A percentile compares a stretch with the other conserved stretches of the same genome.
phyloP scores from a whole-genome alignment of 2,113 vertebrate species.

The Anoura caudifer region DNA sequence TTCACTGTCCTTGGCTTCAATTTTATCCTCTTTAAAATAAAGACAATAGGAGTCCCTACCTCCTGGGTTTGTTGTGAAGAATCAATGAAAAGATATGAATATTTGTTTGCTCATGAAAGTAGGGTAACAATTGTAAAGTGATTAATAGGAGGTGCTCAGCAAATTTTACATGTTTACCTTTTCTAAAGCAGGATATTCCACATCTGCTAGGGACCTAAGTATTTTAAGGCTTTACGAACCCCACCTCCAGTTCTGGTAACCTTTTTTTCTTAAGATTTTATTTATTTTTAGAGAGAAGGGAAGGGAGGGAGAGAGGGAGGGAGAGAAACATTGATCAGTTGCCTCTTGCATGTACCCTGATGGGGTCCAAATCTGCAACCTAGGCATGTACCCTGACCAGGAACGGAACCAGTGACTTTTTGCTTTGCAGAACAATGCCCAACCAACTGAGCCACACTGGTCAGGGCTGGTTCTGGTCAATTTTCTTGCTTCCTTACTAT shows the following conservation, averaged over 20 bases:
- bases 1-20: not conserved
- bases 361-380: no score
- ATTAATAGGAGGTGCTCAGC: not conserved
- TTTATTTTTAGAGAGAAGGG: no score
- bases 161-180: not conserved
- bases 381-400: no score
- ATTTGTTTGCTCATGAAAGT: not conserved
- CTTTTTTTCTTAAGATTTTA: no score
- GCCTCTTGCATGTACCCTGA: no score
- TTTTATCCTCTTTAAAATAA: not conserved
- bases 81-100: not conserved
- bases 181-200: not conserved
- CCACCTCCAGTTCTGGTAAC: not conserved
- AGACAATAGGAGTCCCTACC: not conserved
- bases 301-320: no score
- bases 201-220: not conserved
- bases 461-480: not conserved
- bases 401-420: no score
- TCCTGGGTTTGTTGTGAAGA: not conserved
- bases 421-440: no score
- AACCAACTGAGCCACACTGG: no score
- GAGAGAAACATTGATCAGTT: no score
- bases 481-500: not conserved
- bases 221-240: not conserved
- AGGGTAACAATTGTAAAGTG: not conserved